Conservation (phyloP, 2,113 vertebrate species). For the Pelusios castaneus region DNA sequence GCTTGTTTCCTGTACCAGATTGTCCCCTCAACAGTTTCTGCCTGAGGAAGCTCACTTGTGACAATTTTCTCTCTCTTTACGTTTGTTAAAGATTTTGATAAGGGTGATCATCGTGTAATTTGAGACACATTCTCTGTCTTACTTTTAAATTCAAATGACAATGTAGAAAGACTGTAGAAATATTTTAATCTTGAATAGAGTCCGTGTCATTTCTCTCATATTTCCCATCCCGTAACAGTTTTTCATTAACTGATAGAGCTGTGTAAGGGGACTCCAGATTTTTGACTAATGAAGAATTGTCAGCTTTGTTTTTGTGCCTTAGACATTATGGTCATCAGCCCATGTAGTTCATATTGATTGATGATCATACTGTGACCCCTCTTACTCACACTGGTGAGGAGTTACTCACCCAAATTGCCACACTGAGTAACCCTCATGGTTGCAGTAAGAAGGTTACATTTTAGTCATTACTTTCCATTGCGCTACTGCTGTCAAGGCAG, state of each 20-base stretch:
- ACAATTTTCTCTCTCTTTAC: not conserved
- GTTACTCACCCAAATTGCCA: not conserved
- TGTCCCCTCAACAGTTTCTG: not conserved
- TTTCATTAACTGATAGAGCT: constrained; percentile 11
- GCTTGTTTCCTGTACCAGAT: not conserved
- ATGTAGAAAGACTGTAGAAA: not conserved
- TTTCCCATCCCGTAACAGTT: constrained; percentile 16
- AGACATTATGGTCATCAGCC: not conserved
- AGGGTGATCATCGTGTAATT: not conserved
- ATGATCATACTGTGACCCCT: not conserved
- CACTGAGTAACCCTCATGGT: not conserved
- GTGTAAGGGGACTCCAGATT: not conserved
- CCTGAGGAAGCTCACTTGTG: not conserved
- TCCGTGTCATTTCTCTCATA: constrained; percentile 35
- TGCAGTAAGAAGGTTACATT: not conserved
- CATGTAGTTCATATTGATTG: not conserved
- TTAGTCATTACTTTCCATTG: constrained; percentile 44
- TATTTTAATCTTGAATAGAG: constrained; percentile 25
- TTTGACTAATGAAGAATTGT: constrained; percentile 29
- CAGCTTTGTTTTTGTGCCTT: not conserved
- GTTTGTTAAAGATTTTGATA: not conserved
- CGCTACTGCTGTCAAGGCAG: not conserved
- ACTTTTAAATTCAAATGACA: not conserved
- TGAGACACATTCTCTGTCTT: not conserved
- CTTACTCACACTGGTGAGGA: not conserved